These are phyloP conservation scores for Hermaeophaga mercurialis DNA, from an alignment of 2,888 invertebrate genomes.

Conservation along the genomic window DNA sequence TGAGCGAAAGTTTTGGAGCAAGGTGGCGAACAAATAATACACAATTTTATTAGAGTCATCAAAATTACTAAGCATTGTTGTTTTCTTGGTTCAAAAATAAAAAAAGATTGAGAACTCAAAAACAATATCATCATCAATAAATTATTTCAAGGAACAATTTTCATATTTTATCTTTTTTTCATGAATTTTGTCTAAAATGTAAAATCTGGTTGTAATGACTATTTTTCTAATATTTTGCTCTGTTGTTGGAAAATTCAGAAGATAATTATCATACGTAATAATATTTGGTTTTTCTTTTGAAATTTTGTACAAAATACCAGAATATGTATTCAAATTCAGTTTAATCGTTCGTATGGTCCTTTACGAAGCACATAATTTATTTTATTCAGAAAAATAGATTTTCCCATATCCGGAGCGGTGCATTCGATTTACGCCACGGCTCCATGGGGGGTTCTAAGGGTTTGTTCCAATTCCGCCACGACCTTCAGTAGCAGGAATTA, in stretches of 20 bases:
- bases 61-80: no score
- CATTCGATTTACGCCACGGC: no score
- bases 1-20: no score
- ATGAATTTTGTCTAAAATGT: no score
- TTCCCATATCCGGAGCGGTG: constrained; percentile 19
- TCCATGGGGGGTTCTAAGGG: no score
- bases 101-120: no score
- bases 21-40: no score
- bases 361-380: neutral
- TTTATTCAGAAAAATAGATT: constrained; percentile 5
- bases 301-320: neutral
- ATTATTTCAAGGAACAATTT: constrained; percentile 1
- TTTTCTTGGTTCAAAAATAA: no score
- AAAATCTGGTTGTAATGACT: constrained; percentile 15
- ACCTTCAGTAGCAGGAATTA: no score
- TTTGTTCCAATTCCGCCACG: constrained; percentile 11
- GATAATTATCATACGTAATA: constrained; percentile 2
- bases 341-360: neutral
- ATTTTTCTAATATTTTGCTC: constrained; percentile 14
- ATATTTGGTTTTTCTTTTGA: neutral
- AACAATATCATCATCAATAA: neutral
- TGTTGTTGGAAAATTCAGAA: neutral
- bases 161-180: no score
- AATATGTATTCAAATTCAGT: constrained; percentile 12
- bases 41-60: no score